Conservation (phyloP, 2,113 vertebrate genomes). For the Peromyscus leucopus region DNA sequence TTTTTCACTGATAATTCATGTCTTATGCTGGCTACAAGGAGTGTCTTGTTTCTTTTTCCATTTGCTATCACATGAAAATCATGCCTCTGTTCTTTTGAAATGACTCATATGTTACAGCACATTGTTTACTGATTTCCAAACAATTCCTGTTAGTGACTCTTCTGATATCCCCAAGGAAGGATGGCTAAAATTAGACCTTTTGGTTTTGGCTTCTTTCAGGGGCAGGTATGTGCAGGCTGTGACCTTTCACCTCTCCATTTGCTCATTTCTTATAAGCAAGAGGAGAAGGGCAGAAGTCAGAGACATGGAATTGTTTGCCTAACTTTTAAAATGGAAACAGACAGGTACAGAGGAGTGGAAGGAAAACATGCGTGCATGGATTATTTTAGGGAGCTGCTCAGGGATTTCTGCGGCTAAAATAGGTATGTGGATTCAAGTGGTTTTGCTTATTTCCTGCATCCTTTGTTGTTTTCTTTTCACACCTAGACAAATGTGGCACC, state of each 20-base stretch:
- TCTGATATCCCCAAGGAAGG: not conserved
- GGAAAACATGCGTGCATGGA: not conserved
- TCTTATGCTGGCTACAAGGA: slow-evolving; percentile 19
- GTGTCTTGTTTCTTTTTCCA: slow-evolving; percentile 54
- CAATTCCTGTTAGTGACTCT: slow-evolving; percentile 74
- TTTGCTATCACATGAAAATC: slow-evolving; percentile 61
- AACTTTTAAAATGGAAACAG: slow-evolving; percentile 63
- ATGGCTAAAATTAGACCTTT: slow-evolving; percentile 63
- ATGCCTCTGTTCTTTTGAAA: not conserved
- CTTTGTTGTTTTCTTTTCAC: slow-evolving; percentile 13
- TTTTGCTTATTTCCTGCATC: not conserved
- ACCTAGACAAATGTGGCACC: slow-evolving; percentile 50
- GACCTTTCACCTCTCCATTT: slow-evolving; percentile 29
- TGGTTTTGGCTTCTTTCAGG: not conserved
- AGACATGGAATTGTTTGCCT: slow-evolving; percentile 47
- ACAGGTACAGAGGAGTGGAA: slow-evolving; percentile 62
- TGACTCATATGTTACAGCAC: slow-evolving; percentile 73
- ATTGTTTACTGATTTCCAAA: slow-evolving; percentile 66
- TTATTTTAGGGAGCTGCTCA: not conserved
- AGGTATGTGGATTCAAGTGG: not conserved
- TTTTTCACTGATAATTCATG: slow-evolving; percentile 53
- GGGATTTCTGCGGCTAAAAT: not conserved
- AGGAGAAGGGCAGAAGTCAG: slow-evolving; percentile 56
- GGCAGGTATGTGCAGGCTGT: slow-evolving; percentile 53
- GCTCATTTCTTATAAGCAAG: slow-evolving; percentile 41